Percentiles rank a stretch among this genome's conserved stretches.
Evolutionary conservation across 2,797 vertebrate species (phyloP).

Genomic region (Paratrypauchen microcephalus): DNA sequence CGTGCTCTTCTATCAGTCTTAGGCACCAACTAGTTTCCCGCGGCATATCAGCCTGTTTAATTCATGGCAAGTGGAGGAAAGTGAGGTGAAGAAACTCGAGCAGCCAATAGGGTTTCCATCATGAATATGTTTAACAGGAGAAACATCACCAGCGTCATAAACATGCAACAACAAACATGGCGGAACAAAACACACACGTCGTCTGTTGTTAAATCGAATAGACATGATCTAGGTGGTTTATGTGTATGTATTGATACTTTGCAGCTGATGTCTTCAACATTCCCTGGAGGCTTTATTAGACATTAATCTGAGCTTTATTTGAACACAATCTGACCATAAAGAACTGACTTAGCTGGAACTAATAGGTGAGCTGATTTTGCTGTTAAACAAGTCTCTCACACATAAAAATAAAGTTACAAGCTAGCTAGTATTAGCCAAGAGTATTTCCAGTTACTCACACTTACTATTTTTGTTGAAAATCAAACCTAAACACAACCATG

Average conservation of each 20-base stretch:
- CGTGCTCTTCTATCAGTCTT: constrained; percentile 58
- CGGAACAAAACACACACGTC: constrained; percentile 34
- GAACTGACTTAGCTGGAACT: too few relatives aligned
- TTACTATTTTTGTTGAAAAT: too few relatives aligned
- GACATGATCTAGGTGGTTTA: neutral
- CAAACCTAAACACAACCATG: too few relatives aligned
- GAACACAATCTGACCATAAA: too few relatives aligned
- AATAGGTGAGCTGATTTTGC: too few relatives aligned
- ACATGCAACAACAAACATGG: constrained; percentile 39
- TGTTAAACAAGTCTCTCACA: too few relatives aligned
- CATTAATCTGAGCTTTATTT: too few relatives aligned
- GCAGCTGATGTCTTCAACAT: too few relatives aligned
- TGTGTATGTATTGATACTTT: neutral
- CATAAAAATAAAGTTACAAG: too few relatives aligned
- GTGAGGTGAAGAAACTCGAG: constrained; percentile 61
- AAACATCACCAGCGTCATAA: constrained; percentile 30
- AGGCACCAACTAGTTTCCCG: constrained; percentile 56
- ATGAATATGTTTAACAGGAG: constrained; percentile 79
- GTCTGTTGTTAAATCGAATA: constrained; percentile 20
- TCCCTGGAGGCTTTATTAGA: too few relatives aligned
- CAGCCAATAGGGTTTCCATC: constrained; percentile 57
- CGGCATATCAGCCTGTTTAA: constrained; percentile 80
- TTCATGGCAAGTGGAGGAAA: constrained; percentile 74
- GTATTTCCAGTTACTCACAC: too few relatives aligned
- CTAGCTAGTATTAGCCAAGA: too few relatives aligned